Base-by-base conservation (phyloP, 2,113 vertebrate genomes). In the Ptychochromis oligacanthus region DNA sequence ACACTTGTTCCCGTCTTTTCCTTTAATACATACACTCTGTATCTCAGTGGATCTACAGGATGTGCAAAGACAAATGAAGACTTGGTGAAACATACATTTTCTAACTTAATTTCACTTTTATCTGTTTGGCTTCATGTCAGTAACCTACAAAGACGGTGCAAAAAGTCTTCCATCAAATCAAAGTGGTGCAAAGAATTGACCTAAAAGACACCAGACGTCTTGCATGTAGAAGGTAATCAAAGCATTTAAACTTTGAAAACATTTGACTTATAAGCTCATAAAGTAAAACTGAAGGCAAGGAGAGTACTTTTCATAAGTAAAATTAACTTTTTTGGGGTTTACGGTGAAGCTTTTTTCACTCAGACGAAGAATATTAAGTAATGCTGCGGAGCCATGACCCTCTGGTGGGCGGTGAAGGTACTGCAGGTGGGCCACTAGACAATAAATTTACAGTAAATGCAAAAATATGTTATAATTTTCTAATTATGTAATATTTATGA, bases 1-100 rank as follows among this genome's bases (percentile, higher is more conserved):
- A n/a, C 67, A 72, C 67, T 72, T 72, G 26, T 54, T 52, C 43
- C 65, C 7, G n/a, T 70, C 40, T 52, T 70, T 72, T 54, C 17
- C 43, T 72, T 72, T 46, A 72, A n/a, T 54, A 54, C 54, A 28
- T 54, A 72, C 46, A 34, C 26, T 0, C 65, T 17, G n/a, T 26
- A 52, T 43, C 65, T 72, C 65, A 13, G 65, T 72, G 65, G 65
- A 52, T 20, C 46, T 20, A n/a, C 67, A 8, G 18, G 46, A n/a
- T 43, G 36, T 7, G 8, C 8, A 8, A 36, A 8, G 36, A 36
- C 36, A 36, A 52, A 26, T 72, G 65, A 72, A 0, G 24, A 34
- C 24, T 18, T 31, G 10, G 0, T 54, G 43, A 28, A 8, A 9
- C 3, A 1, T 38, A n/a, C 65, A 54, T 0, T 34, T 54, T 7